A percentile compares a stretch with the other conserved stretches of the same genome.
Conservation (phyloP, 2,888 invertebrate species). For the Nomada ruficornis region DNA sequence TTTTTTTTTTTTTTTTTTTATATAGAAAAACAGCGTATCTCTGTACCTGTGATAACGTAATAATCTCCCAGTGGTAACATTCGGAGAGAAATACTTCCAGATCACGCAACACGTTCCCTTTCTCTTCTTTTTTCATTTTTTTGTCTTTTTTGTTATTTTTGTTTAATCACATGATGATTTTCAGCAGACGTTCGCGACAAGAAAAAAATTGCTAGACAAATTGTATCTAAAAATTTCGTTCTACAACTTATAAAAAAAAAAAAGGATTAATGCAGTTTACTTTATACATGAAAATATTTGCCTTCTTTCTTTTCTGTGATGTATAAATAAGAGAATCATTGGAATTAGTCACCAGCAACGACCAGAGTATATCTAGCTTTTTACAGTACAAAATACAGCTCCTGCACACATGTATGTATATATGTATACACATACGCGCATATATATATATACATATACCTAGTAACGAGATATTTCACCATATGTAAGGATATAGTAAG, state of each 20-base stretch:
- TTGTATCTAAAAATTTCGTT: conserved; percentile 63
- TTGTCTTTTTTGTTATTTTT: neutral
- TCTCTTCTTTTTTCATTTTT: too few relatives aligned
- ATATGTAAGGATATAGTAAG: conserved; percentile 80
- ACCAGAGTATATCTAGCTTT: conserved; percentile 83
- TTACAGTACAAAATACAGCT: conserved; percentile 84
- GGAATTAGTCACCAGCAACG: conserved; percentile 78
- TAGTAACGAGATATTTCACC: conserved; percentile 79
- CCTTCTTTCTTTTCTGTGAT: conserved; percentile 52
- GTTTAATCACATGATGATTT: conserved; percentile 46
- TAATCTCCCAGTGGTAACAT: conserved; percentile 31
- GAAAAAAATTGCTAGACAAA: conserved; percentile 52
- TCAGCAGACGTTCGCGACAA: conserved; percentile 35
- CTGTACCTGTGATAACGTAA: conserved; percentile 64
- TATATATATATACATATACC: conserved; percentile 78
- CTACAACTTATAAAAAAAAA: conserved; percentile 61
- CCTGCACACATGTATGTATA: conserved; percentile 79
- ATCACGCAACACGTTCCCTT: conserved; percentile 19
- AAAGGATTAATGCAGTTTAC: conserved; percentile 50
- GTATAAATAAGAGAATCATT: conserved; percentile 67
- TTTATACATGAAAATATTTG: conserved; percentile 70
- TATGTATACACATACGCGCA: conserved; percentile 72
- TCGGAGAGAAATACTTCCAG: conserved; percentile 37
- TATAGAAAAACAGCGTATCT: conserved; percentile 45
- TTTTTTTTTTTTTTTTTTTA: conserved; percentile 26